phyloP scores from a whole-genome alignment of 37 sponge, comb jelly and placozoan genomes.

The Diacarnus erythraeanus region DNA sequence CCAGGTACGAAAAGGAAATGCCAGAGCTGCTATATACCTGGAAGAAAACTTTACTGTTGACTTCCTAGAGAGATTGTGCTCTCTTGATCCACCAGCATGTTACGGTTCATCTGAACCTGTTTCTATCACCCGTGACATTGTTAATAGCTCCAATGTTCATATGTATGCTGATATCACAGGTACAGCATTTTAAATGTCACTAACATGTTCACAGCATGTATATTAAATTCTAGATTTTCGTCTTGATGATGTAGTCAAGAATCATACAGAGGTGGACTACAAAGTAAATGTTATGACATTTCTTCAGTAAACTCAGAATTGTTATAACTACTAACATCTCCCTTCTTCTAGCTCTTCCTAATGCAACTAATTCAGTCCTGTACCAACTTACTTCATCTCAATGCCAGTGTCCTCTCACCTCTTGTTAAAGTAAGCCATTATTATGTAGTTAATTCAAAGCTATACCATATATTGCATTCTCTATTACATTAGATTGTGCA shows the following conservation, averaged over 20 bases:
- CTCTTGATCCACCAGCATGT: neutral
- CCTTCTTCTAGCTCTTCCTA: slow-evolving; percentile 12
- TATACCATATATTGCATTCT: neutral
- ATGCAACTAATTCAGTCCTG: neutral
- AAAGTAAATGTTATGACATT: no score
- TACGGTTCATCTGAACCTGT: neutral
- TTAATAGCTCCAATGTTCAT: slow-evolving; percentile 55
- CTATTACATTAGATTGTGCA: neutral
- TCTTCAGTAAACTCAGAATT: no score
- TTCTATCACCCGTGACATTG: neutral
- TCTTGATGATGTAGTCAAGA: no score
- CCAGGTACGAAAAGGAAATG: slow-evolving; percentile 52
- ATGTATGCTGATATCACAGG: slow-evolving; percentile 60
- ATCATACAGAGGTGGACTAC: no score
- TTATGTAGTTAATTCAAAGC: no score
- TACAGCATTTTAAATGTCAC: no score
- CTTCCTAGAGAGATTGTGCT: slow-evolving; percentile 4
- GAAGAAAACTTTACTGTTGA: slow-evolving; percentile 59
- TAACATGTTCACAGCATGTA: no score
- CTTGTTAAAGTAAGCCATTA: slow-evolving; percentile 15
- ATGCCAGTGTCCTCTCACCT: neutral
- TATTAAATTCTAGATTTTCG: no score
- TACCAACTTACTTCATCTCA: neutral
- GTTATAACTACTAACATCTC: no score
- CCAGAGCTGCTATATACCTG: slow-evolving; percentile 66